These are phyloP conservation scores for Pseudochirops cupreus DNA, from an alignment of 2,797 vertebrate genomes.

Conservation along the genomic window DNA sequence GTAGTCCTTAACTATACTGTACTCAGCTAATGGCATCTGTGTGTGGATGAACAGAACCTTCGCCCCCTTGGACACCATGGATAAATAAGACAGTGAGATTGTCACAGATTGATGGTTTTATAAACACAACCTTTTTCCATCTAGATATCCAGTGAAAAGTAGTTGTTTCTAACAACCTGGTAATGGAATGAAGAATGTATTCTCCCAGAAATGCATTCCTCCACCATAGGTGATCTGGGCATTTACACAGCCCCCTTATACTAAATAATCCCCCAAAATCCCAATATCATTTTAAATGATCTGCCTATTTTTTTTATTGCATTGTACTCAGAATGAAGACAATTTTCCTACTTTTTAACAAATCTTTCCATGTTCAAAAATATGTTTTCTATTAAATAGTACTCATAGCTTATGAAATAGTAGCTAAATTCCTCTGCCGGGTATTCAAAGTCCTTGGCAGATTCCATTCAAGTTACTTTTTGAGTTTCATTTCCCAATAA, in stretches of 20 bases:
- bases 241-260: background rate
- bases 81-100: too few relatives aligned
- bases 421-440: background rate
- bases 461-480: background rate
- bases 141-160: background rate
- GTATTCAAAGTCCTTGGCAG: background rate
- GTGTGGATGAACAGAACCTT: background rate
- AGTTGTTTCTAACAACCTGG: background rate
- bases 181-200: background rate
- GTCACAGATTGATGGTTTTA: too few relatives aligned
- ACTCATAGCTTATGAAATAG: background rate
- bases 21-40: background rate
- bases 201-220: background rate
- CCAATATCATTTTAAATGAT: background rate
- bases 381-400: background rate
- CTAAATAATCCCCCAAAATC: background rate
- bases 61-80: too few relatives aligned
- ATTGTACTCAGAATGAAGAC: background rate
- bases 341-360: background rate
- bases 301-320: background rate
- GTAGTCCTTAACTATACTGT: background rate
- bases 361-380: background rate
- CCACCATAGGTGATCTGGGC: background rate
- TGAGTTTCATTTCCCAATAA: background rate
- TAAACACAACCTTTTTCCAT: background rate